phyloP scores from a whole-genome alignment of 2,113 vertebrate species.

The Aphyosemion australe region DNA sequence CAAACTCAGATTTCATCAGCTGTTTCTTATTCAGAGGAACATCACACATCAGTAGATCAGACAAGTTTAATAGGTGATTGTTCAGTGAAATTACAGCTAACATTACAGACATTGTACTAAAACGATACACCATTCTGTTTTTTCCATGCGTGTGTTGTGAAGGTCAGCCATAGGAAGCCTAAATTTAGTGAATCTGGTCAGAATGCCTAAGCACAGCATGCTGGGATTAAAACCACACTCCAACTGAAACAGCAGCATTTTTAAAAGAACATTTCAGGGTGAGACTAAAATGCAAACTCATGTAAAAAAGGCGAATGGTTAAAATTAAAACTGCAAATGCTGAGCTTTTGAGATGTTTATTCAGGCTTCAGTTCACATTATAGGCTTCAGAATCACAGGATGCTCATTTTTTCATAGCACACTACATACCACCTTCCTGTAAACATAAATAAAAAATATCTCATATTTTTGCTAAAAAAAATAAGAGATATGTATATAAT shows the following conservation, averaged over 20 bases:
- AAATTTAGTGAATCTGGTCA: too few species aligned
- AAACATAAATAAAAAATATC: too few species aligned
- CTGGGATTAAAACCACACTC: neutral
- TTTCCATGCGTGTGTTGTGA: too few species aligned
- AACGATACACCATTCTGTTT: too few species aligned
- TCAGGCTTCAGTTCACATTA: neutral
- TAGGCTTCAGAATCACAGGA: neutral
- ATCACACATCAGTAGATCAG: neutral
- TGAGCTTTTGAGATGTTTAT: neutral
- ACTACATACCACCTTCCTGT: too few species aligned
- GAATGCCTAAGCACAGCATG: neutral
- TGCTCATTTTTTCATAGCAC: neutral
- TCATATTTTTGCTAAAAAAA: too few species aligned
- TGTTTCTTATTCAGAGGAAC: neutral
- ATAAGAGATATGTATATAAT: too few species aligned
- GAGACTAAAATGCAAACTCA: neutral
- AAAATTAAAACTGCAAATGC: conserved; percentile 1
- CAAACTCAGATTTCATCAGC: conserved; percentile 35
- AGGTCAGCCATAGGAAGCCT: too few species aligned
- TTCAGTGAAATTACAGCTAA: too few species aligned
- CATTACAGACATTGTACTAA: too few species aligned
- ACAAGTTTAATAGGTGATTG: too few species aligned
- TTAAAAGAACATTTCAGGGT: neutral
- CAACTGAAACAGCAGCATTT: neutral
- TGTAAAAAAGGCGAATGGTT: neutral